These are phyloP conservation scores for Macrostomum lignano DNA, from an alignment of 1,140 invertebrate genomes.

Conservation along the genomic window DNA sequence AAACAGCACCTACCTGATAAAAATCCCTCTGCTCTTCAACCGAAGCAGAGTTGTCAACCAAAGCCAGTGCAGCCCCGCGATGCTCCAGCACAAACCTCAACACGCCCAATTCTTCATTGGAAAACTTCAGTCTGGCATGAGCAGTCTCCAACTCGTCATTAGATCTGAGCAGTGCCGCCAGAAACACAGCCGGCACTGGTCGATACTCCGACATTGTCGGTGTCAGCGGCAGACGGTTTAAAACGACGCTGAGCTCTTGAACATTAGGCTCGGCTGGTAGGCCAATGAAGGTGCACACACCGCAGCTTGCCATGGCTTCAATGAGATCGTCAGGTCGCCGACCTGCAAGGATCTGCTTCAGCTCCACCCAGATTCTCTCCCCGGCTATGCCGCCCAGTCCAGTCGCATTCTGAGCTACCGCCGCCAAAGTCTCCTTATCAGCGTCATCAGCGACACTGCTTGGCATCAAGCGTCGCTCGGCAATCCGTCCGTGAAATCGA, in stretches of 20 bases:
- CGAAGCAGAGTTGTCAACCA: too few species aligned
- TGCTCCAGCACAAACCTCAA: background rate
- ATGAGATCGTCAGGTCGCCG: background rate
- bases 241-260: background rate
- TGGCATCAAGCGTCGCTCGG: too few species aligned
- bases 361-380: background rate
- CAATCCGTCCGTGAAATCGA: constrained; percentile 69
- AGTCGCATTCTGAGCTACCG: constrained; percentile 46
- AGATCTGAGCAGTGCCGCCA: background rate
- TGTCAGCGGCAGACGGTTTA: too few species aligned
- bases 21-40: too few species aligned
- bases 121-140: background rate
- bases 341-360: background rate
- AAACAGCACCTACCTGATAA: too few species aligned
- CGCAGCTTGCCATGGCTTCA: background rate
- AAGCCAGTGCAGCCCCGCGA: too few species aligned
- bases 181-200: background rate
- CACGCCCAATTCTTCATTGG: background rate
- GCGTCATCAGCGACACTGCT: too few species aligned
- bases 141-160: background rate
- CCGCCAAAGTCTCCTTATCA: constrained; percentile 44
- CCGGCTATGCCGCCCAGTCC: constrained; percentile 35
- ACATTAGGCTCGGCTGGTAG: background rate
- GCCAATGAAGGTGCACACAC: background rate
- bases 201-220: background rate